Percentiles rank a stretch among this genome's conserved stretches.
These are phyloP conservation scores for Atractosteus spatula DNA, from an alignment of 2,113 vertebrate species.

Conservation along the genomic window DNA sequence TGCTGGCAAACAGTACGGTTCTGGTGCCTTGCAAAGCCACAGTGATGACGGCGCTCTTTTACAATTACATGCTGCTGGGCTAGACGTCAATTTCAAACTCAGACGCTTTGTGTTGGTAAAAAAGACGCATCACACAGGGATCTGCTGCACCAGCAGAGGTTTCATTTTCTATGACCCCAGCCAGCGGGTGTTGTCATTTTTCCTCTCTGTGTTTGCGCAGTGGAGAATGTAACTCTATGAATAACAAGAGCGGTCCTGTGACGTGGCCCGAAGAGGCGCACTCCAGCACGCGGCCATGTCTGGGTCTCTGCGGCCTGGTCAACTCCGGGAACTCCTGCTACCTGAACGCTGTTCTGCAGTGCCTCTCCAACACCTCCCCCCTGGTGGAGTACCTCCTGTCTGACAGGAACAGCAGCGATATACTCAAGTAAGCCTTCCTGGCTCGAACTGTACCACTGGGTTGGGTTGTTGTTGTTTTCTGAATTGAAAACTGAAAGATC, in stretches of 20 bases:
- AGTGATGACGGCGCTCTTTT: too few relatives aligned
- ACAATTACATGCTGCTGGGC: too few relatives aligned
- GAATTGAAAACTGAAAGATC: too few relatives aligned
- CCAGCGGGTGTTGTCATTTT: not conserved
- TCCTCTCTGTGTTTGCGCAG: not conserved
- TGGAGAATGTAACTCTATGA: constrained; percentile 14
- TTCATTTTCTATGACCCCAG: too few relatives aligned
- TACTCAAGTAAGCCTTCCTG: constrained; percentile 59
- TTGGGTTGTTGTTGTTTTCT: not conserved
- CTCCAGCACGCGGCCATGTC: constrained; percentile 10
- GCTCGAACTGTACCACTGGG: not conserved
- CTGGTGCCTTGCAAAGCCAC: too few relatives aligned
- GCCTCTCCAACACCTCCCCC: constrained; percentile 68
- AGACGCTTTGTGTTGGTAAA: too few relatives aligned
- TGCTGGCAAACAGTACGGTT: too few relatives aligned
- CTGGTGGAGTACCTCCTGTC: constrained; percentile 75
- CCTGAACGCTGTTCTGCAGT: constrained; percentile 76
- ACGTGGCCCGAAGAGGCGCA: not conserved
- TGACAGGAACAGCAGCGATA: constrained; percentile 46
- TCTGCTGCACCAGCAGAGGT: too few relatives aligned
- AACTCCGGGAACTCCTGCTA: constrained; percentile 85
- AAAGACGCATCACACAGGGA: too few relatives aligned
- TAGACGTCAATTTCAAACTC: too few relatives aligned
- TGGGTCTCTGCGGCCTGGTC: constrained; percentile 67
- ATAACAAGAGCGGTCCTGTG: constrained; percentile 17